A percentile compares a stretch with the other conserved stretches of the same genome.
Conservation (phyloP, 2,797 vertebrate species). For the Selene dorsalis region DNA sequence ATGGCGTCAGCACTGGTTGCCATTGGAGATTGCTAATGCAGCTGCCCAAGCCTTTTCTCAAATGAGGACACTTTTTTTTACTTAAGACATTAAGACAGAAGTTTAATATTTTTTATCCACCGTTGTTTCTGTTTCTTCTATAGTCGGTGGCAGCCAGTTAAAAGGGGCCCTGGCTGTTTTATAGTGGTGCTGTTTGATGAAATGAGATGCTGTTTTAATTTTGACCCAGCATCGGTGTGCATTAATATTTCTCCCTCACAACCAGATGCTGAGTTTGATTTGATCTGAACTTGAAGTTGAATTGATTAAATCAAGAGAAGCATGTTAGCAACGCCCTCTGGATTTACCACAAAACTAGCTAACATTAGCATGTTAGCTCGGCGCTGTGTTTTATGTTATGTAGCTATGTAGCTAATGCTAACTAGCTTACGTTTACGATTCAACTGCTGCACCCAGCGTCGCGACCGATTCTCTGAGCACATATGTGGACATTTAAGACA, state of each 20-base stretch:
- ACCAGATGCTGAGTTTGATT: not conserved
- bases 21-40: constrained; percentile 17
- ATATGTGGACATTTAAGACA: not conserved
- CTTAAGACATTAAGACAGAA: not conserved
- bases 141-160: not conserved
- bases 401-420: constrained; percentile 56
- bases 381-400: constrained; percentile 8
- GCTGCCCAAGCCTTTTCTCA: not conserved
- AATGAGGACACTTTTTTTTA: not conserved
- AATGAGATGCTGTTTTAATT: not conserved
- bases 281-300: too few relatives aligned
- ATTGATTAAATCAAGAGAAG: not conserved
- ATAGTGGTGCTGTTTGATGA: not conserved
- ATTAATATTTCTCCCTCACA: not conserved
- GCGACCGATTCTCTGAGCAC: accelerated
- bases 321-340: not conserved
- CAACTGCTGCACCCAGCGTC: too few relatives aligned
- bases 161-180: not conserved
- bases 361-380: not conserved
- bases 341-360: not conserved
- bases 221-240: not conserved
- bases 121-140: not conserved
- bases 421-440: constrained; percentile 24
- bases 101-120: too few relatives aligned
- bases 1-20: constrained; percentile 45